Evolutionary conservation across 2,113 vertebrate species (phyloP), one percentile per base, ranked within the genome.

Genomic region (Bombycilla garrulus): DNA sequence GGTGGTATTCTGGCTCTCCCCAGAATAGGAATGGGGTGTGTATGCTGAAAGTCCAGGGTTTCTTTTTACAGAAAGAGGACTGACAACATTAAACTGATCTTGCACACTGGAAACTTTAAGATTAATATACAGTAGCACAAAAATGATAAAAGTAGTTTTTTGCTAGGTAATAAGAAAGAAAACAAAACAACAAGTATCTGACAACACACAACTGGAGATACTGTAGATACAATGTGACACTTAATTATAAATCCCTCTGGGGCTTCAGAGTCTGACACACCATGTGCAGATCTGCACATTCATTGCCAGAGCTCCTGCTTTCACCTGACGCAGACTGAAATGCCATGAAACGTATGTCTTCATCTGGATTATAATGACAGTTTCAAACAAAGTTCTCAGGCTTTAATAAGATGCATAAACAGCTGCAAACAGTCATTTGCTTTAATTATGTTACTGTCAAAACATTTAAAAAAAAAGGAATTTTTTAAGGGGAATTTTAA

Each of bases 361-460:
- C 85, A 95, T 72, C 71, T 89, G 81, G 66, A 58, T 76, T 33
- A 40, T 42, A 90, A 85, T 40, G 50, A 85, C 69, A 70, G 70
- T 20, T 94, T 83, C 90, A 56, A 91, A 90, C 48, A 90, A 96
- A 95, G 56, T 82, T 81, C 81, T 90, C 91, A 92, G 54, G 76
- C 40, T 90, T 70, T 78, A 95, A 80, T 84, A 96, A 96, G 86
- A 79, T 62, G 93, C 56, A 65, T 69, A 94, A 97, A 89, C 56
- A 83, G 81, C 56, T 92, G 81, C 91, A 90, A 96, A 91, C 83
- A 94, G 80, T 94, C 90, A 89, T 95, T 96, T 83, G 53, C 76
- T 96, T 71, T 91, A 77, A 92, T 90, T 83, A 85, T 42, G 60
- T 78, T 92, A 82, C 44, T 90, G 79, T 90, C 90, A 81, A 82